Evolutionary conservation across 2,888 invertebrate species (phyloP), one percentile per base, ranked within the genome.

Genomic region (Plemyria rubiginata): DNA sequence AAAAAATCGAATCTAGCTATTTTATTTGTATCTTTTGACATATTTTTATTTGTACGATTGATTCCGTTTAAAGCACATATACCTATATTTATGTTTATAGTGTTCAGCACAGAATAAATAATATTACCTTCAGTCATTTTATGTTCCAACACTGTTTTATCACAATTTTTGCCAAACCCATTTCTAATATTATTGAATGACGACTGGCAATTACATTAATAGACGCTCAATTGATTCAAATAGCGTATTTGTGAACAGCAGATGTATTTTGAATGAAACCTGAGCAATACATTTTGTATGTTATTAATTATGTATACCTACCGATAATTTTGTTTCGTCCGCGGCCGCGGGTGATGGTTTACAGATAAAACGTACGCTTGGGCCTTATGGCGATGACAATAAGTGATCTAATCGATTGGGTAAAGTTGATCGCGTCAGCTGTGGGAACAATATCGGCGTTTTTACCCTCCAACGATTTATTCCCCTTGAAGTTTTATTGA

Each of bases 401-500:
- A 65, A 57, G 56, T 49, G 40, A 54, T 51, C 54, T 49, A 68
- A 53, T 56, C 13, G 55, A 43, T 38, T 45, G 46, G 52, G 41
- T 40, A 36, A 65, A 60, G 49, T 45, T 52, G 54, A 60, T 45
- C 61, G 76, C 77, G 83, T 81, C 86, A 87, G 85, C 83, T 85
- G 85, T 73, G 72, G 75, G 76, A 71, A 83, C 80, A 84, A 83
- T 85, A 82, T 66, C 52, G 60, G 51, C 55, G 64, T 59, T 49
- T 67, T 60, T 61, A 70, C 64, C 66, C 73, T 70, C 77, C 66
- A 72, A 70, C 78, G 79, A 84, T 85, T 86, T 87, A 84, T 86
- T 86, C 82, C 84, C 85, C 85, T 84, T 85, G 79, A 82, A 86
- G 75, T 86, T 87, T 87, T 87, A 89, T 88, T 89, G 86, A 88